A percentile compares a stretch with the other conserved stretches of the same genome.
These are phyloP conservation scores for Cerceris rybyensis DNA, from an alignment of 2,888 invertebrate genomes.

Conservation along the genomic window DNA sequence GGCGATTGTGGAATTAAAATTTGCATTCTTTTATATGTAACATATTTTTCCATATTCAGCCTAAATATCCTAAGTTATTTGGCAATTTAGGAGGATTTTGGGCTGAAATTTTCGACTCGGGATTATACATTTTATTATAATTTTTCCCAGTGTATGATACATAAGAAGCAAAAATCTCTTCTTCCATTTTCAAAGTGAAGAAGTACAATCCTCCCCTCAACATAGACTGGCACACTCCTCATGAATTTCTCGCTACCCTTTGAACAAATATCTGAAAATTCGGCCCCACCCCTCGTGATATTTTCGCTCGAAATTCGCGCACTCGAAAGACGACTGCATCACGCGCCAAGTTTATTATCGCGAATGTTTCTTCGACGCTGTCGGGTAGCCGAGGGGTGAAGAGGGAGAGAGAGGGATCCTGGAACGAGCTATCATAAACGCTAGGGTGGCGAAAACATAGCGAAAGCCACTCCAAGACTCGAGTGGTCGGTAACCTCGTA, in stretches of 20 bases:
- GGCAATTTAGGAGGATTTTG: too few species aligned
- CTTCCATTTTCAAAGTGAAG: too few species aligned
- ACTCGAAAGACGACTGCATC: conserved; percentile 23
- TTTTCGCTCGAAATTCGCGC: not conserved
- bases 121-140: too few species aligned
- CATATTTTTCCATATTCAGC: too few species aligned
- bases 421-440: conserved; percentile 50
- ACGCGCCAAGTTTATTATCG: conserved; percentile 40
- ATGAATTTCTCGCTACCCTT: too few species aligned
- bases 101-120: too few species aligned
- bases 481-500: conserved; percentile 52
- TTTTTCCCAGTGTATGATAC: too few species aligned
- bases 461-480: conserved; percentile 36
- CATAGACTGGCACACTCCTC: not conserved
- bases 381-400: conserved; percentile 11
- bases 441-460: conserved; percentile 44
- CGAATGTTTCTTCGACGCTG: conserved; percentile 29
- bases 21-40: too few species aligned
- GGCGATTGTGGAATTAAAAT: too few species aligned
- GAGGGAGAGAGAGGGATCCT: not conserved
- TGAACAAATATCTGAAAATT: not conserved
- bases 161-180: too few species aligned
- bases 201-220: not conserved
- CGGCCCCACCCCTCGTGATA: not conserved
- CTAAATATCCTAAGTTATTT: too few species aligned